Conservation (phyloP, 2,797 vertebrate species). For the Natrix natrix region DNA sequence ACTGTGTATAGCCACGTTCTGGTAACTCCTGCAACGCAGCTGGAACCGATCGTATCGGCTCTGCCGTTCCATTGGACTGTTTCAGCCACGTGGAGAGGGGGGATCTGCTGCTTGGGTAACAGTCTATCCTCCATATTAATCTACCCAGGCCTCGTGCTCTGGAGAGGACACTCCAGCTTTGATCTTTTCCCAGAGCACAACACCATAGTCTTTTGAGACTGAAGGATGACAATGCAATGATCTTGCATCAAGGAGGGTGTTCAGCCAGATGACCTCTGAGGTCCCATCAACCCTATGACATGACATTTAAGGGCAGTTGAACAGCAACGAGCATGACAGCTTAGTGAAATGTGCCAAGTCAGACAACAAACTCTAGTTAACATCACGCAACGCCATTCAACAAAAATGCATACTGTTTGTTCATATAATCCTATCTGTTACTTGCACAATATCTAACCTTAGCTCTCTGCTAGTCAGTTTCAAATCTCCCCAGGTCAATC, state of each 20-base stretch:
- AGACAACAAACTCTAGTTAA: background rate
- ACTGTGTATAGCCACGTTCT: no score
- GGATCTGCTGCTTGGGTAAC: no score
- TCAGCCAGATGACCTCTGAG: background rate
- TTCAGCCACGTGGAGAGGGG: no score
- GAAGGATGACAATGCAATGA: no score
- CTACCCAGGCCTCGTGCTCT: no score
- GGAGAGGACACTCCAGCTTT: no score
- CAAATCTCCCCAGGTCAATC: background rate
- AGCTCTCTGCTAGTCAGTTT: background rate
- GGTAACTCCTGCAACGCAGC: no score
- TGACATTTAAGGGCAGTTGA: background rate
- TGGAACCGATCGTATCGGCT: no score
- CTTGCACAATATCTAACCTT: background rate
- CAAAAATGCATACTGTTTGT: background rate
- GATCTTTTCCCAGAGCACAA: no score
- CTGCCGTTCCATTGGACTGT: no score
- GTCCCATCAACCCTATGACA: background rate
- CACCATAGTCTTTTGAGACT: no score
- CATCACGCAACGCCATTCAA: background rate
- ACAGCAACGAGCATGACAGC: background rate
- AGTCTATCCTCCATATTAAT: no score
- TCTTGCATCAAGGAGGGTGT: background rate
- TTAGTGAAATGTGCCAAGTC: background rate
- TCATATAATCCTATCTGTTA: background rate